Conservation (phyloP, 53 echinoderm and acorn worm genomes). For the Henricia sp. region DNA sequence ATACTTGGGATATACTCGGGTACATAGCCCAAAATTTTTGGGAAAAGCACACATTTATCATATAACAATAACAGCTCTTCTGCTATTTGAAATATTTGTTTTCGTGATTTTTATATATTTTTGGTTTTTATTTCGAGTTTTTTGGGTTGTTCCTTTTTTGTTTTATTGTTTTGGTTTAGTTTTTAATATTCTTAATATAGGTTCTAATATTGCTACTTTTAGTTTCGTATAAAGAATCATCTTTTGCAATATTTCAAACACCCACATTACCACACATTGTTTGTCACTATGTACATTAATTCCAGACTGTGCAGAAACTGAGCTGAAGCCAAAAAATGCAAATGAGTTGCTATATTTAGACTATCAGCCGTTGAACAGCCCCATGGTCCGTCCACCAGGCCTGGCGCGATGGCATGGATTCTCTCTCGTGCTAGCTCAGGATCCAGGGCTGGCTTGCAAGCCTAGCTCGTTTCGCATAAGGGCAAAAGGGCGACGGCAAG, state of each 20-base stretch:
- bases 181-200: too few species aligned
- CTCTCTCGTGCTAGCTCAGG: too few species aligned
- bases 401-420: too few species aligned
- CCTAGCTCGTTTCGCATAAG: constrained; percentile 23
- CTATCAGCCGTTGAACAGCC: constrained; percentile 18
- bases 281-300: constrained; percentile 30
- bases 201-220: neutral
- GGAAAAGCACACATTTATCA: neutral
- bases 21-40: neutral
- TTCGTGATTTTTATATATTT: too few species aligned
- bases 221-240: neutral
- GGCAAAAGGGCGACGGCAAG: constrained; percentile 29
- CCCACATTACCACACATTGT: constrained; percentile 10
- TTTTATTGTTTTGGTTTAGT: too few species aligned
- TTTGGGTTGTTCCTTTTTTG: too few species aligned
- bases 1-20: too few species aligned
- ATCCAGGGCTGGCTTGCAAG: constrained; percentile 11
- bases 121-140: too few species aligned
- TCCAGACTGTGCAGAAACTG: constrained; percentile 39
- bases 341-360: constrained; percentile 56
- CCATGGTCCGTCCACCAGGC: too few species aligned
- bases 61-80: too few species aligned
- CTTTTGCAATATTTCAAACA: constrained; percentile 21
- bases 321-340: constrained; percentile 58
- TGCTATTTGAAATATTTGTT: too few species aligned